phyloP scores from a whole-genome alignment of 1,140 invertebrate genomes.

The Drosophila aff. region DNA sequence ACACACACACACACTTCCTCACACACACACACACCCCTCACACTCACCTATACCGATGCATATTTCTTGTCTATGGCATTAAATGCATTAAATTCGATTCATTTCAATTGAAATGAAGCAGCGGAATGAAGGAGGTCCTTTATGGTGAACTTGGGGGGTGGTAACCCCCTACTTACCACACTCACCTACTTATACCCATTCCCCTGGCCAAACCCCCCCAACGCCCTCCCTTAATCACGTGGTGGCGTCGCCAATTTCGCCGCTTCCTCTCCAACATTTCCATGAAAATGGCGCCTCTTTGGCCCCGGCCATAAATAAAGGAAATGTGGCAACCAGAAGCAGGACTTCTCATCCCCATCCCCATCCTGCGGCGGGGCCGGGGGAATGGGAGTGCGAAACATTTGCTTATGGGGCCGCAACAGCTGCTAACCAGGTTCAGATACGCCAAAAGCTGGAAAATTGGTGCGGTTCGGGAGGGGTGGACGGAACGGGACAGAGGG shows the following conservation, averaged over 20 bases:
- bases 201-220: not conserved
- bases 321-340: slow-evolving; percentile 36
- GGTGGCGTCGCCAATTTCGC: slow-evolving; percentile 61
- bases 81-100: slow-evolving; percentile 58
- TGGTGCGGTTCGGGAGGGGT: not conserved
- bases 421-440: slow-evolving; percentile 59
- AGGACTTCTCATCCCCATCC: slow-evolving; percentile 1
- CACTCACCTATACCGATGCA: slow-evolving; percentile 7
- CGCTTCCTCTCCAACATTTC: slow-evolving; percentile 12
- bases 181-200: not conserved
- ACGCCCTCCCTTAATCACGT: slow-evolving; percentile 57
- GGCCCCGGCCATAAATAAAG: slow-evolving; percentile 60
- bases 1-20: not conserved
- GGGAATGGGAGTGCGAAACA: slow-evolving; percentile 32
- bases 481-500: not conserved
- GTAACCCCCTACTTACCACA: not conserved
- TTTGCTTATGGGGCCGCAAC: slow-evolving; percentile 61
- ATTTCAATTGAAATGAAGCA: slow-evolving; percentile 61
- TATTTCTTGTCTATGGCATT: slow-evolving; percentile 17
- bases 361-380: not conserved
- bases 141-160: not conserved
- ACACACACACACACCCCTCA: not conserved
- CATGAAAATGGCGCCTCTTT: slow-evolving; percentile 35
- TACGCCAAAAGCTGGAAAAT: slow-evolving; percentile 20
- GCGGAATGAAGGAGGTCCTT: slow-evolving; percentile 4